Base-by-base conservation (phyloP, 2,797 vertebrate genomes). In the Muscicapa comitata region DNA sequence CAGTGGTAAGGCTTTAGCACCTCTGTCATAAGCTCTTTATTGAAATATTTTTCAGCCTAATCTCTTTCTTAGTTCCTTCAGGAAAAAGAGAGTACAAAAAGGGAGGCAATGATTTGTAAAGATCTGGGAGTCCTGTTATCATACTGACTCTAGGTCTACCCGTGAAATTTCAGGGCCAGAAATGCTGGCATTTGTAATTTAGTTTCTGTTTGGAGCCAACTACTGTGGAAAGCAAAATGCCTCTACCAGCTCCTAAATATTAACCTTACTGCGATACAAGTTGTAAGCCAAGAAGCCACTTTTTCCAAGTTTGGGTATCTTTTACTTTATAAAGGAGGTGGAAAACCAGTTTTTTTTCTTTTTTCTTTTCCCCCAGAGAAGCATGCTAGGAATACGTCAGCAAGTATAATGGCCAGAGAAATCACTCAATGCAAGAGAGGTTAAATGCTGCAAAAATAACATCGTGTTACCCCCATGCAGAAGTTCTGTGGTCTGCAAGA, bases 391-490 rank as follows among this genome's bases (percentile, higher is more conserved):
- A 86, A 51, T 61, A 74, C 0, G 0, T 33, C 25, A 66, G 23
- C 16, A 81, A 40, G 10, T n/a, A 17, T 14, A 78, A 57, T 2
- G 10, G 8, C 37, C 17, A 85, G 21, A 75, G 33, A 89, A 84
- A 45, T 47, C 29, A 58, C 6, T 31, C 16, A 55, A 3, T 8
- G 8, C 12, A 80, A 45, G 13, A 76, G 6, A 82, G 9, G 19
- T 5, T 15, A 77, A 88, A 58, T 37, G 14, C 35, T 16, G 21
- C 6, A 70, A 65, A 82, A 75, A 20, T 10, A 54, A 57, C 10
- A 3, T 40, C 17, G 2, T 21, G 3, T 59, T 84, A 47, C 4
- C 3, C 6, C 4, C 0, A 1, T 14, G 21, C 17, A 74, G 19
- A 10, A 33, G 12, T 35, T 68, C 38, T 5, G 14, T 0, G 3